These are phyloP conservation scores for Episyrphus balteatus DNA, from an alignment of 1,140 invertebrate species.

Conservation along the genomic window DNA sequence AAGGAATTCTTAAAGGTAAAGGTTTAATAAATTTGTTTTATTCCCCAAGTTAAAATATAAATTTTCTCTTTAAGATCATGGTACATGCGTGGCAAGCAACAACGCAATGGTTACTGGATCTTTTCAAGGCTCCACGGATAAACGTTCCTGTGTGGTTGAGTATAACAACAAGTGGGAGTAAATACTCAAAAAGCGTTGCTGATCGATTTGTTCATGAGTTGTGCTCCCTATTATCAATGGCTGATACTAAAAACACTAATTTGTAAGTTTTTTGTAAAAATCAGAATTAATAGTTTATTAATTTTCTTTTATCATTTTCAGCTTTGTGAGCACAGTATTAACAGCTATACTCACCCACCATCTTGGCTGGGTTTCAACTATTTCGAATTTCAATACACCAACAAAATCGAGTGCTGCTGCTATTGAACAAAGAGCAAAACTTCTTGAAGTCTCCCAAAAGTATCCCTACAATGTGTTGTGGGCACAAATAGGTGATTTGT, in stretches of 20 bases:
- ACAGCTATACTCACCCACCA: conserved; percentile 82
- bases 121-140: conserved; percentile 55
- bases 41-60: neutral
- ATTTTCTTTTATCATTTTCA: conserved; percentile 39
- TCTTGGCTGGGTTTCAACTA: conserved; percentile 78
- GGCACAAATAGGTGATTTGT: conserved; percentile 74
- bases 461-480: conserved; percentile 68
- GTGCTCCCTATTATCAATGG: conserved; percentile 45
- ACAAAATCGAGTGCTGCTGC: conserved; percentile 19
- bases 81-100: conserved; percentile 43
- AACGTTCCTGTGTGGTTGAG: conserved; percentile 55
- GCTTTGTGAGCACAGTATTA: conserved; percentile 79
- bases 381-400: conserved; percentile 37
- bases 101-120: conserved; percentile 47
- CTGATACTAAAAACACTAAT: conserved; percentile 68
- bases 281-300: neutral
- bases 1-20: conserved; percentile 24
- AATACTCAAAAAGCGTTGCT: conserved; percentile 38
- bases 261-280: conserved; percentile 54
- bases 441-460: conserved; percentile 30
- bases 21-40: neutral
- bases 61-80: conserved; percentile 30
- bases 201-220: conserved; percentile 47
- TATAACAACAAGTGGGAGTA: conserved; percentile 42
- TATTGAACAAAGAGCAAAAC: conserved; percentile 29